These are phyloP conservation scores for Macrotrachela quadricornifera DNA, from an alignment of 1,140 invertebrate species.

Conservation along the genomic window DNA sequence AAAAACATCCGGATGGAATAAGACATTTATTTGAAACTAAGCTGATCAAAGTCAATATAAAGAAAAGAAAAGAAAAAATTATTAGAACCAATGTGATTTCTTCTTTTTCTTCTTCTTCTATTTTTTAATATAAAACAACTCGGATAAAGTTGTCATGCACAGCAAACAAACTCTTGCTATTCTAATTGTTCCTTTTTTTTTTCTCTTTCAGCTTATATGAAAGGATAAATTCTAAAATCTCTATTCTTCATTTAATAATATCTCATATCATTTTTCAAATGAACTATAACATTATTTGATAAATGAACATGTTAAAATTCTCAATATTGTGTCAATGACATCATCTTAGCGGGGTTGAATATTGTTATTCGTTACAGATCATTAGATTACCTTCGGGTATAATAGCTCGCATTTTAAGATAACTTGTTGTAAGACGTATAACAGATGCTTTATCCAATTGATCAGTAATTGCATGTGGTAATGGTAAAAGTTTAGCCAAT, in stretches of 20 bases:
- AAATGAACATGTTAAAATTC: constrained; percentile 9
- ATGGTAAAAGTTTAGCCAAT: constrained; percentile 81
- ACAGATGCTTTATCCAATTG: constrained; percentile 96
- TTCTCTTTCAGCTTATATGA: not conserved
- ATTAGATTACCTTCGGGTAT: constrained; percentile 20
- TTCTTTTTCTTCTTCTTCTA: no score
- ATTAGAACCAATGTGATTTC: no score
- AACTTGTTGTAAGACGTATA: constrained; percentile 87
- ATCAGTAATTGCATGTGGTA: constrained; percentile 81
- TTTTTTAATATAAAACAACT: no score
- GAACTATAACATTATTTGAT: not conserved
- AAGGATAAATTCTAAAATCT: not conserved
- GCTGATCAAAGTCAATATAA: no score
- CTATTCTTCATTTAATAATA: no score
- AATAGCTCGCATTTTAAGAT: constrained; percentile 51
- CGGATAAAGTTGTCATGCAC: no score
- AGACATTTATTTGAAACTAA: no score
- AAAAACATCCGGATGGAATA: no score
- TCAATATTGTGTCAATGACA: constrained; percentile 6
- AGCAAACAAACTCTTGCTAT: no score
- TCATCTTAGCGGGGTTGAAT: not conserved
- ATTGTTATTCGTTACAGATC: not conserved
- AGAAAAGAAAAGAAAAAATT: no score
- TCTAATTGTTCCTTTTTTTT: no score
- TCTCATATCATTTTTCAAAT: not conserved